Evolutionary conservation across 2,113 vertebrate genomes (phyloP).

Genomic region (Sander vitreus): DNA sequence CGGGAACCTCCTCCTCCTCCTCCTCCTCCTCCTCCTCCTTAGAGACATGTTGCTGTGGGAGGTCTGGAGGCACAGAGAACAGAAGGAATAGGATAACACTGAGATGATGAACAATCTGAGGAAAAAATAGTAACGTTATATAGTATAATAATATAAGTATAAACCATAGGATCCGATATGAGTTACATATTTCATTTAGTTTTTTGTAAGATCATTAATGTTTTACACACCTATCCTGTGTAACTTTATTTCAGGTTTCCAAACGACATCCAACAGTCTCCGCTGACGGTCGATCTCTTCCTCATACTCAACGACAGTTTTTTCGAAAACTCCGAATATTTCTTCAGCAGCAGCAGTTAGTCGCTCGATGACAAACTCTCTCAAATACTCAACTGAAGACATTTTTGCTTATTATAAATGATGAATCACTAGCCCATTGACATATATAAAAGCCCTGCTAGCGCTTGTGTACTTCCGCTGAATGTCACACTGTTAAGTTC

Average conservation of each 20-base stretch:
- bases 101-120: background rate
- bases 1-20: background rate
- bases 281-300: too few species aligned
- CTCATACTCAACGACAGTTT: too few species aligned
- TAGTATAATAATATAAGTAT: too few species aligned
- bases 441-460: too few species aligned
- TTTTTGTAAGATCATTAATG: too few species aligned
- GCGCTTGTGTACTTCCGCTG: background rate
- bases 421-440: too few species aligned
- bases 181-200: too few species aligned
- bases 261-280: too few species aligned
- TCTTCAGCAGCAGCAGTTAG: too few species aligned
- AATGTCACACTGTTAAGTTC: background rate
- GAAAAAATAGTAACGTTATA: too few species aligned
- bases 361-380: background rate
- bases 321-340: too few species aligned
- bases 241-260: conserved; percentile 19
- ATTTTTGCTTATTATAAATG: background rate
- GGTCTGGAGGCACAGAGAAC: background rate
- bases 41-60: conserved; percentile 12
- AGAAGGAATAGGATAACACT: background rate
- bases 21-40: background rate
- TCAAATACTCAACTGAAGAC: background rate
- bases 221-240: conserved; percentile 1
- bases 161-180: too few species aligned